Evolutionary conservation across 2,797 vertebrate genomes (phyloP).

Genomic region (Dipus sagitta): DNA sequence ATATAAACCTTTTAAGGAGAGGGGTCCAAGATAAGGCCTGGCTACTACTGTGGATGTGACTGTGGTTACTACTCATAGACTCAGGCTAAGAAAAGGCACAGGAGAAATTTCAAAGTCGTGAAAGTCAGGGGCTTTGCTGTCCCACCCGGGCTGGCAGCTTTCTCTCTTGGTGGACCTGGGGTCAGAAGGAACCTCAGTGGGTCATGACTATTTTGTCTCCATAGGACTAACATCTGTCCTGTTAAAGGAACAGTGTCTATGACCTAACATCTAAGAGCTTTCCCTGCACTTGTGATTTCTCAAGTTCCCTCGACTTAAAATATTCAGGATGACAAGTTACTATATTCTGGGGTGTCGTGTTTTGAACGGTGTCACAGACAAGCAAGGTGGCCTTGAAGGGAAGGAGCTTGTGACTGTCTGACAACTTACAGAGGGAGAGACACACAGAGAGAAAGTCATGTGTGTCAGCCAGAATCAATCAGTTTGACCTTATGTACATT

Average conservation of each 20-base stretch:
- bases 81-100: too few species aligned
- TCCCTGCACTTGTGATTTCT: background rate
- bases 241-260: background rate
- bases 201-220: too few species aligned
- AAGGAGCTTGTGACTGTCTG: background rate
- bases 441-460: background rate
- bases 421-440: background rate
- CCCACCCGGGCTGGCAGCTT: too few species aligned
- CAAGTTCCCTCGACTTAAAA: slow-evolving; percentile 7
- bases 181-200: too few species aligned
- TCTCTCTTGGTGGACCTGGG: too few species aligned
- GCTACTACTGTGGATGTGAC: too few species aligned
- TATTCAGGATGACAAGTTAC: background rate
- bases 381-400: background rate
- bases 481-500: background rate
- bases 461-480: background rate
- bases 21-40: too few species aligned
- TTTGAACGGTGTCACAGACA: background rate
- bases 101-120: too few species aligned
- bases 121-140: too few species aligned
- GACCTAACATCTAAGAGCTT: background rate
- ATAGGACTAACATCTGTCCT: too few species aligned
- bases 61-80: too few species aligned
- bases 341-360: background rate
- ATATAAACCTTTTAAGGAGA: too few species aligned